phyloP scores from a whole-genome alignment of 2,888 invertebrate species.

The Tetanocera ferruginea region DNA sequence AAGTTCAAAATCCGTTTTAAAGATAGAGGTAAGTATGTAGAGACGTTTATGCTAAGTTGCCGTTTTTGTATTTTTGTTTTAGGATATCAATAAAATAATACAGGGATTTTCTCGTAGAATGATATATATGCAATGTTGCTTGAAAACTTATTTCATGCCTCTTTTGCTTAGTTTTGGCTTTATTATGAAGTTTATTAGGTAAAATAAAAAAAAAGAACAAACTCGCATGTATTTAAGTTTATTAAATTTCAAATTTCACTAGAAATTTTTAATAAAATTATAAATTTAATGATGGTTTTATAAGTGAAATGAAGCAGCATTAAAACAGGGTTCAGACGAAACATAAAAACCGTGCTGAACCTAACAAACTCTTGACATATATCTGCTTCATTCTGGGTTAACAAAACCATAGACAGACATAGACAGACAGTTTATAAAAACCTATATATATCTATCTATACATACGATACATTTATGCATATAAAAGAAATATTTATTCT shows the following conservation, averaged over 20 bases:
- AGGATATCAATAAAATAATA: constrained; percentile 47
- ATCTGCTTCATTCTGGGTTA: not conserved
- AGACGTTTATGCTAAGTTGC: not conserved
- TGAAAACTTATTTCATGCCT: not conserved
- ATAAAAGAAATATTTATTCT: constrained; percentile 30
- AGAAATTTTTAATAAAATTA: not conserved
- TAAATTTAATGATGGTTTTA: not conserved
- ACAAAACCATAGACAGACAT: not conserved
- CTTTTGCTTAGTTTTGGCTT: not conserved
- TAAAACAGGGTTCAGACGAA: no score
- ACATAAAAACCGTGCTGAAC: no score
- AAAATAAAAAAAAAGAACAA: not conserved
- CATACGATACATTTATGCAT: not conserved
- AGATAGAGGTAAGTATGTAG: not conserved
- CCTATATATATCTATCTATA: constrained; percentile 5
- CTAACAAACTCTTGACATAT: no score
- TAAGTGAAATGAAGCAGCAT: not conserved
- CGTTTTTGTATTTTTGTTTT: constrained; percentile 27
- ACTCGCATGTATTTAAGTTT: not conserved
- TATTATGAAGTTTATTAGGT: not conserved
- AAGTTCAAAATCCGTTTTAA: no score
- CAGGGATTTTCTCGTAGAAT: constrained; percentile 67
- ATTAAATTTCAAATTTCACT: constrained; percentile 19
- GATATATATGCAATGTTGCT: constrained; percentile 19
- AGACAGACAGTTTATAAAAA: constrained; percentile 9